phyloP scores from a whole-genome alignment of 1,140 invertebrate species.

The Lutraria rhynchaena region DNA sequence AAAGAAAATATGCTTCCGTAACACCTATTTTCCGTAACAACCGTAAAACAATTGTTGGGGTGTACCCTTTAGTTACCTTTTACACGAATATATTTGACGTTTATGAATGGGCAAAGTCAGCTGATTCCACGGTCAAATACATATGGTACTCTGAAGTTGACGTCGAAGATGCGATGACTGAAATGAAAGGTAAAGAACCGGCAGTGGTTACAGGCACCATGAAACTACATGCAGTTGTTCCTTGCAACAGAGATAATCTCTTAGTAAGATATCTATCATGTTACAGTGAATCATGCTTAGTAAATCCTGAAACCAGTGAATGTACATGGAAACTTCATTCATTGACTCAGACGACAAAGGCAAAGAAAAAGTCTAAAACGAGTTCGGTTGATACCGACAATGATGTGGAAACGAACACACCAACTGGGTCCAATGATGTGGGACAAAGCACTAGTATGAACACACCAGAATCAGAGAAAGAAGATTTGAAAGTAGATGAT shows the following conservation, averaged over 20 bases:
- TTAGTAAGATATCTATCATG: slow-evolving; percentile 10
- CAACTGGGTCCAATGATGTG: slow-evolving; percentile 1
- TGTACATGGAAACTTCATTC: neutral
- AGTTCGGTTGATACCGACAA: neutral
- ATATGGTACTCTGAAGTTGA: slow-evolving; percentile 17
- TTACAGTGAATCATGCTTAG: neutral
- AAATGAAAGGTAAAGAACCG: neutral
- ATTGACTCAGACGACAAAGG: neutral
- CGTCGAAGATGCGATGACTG: neutral
- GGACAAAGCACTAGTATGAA: neutral
- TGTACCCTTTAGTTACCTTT: too few relatives aligned
- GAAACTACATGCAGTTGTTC: slow-evolving; percentile 18
- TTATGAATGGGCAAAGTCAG: slow-evolving; percentile 9
- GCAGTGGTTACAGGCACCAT: slow-evolving; percentile 1
- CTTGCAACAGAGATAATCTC: neutral
- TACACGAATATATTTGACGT: neutral
- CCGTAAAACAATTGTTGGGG: too few relatives aligned
- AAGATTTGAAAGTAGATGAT: slow-evolving; percentile 8
- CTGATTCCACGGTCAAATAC: slow-evolving; percentile 2
- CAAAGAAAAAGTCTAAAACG: neutral
- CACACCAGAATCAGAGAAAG: slow-evolving; percentile 4
- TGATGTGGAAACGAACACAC: neutral
- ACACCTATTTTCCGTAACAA: too few relatives aligned
- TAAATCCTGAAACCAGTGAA: neutral
- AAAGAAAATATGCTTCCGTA: too few relatives aligned